A percentile compares a stretch with the other conserved stretches of the same genome.
Conservation (phyloP, 2,797 vertebrate species). For the Pantherophis vulpinus region DNA sequence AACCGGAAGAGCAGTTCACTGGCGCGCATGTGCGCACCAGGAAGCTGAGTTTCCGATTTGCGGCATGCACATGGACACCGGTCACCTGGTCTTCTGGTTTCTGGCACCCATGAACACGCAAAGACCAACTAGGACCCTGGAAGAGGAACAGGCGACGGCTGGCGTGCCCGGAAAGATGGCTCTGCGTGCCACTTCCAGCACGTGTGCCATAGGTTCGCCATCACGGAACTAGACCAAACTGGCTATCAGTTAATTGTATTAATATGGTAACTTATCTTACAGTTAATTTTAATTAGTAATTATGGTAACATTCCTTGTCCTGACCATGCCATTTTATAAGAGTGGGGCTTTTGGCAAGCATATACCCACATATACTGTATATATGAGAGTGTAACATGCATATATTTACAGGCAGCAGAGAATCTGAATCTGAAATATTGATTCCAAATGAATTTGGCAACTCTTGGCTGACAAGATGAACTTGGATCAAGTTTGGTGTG, state of each 20-base stretch:
- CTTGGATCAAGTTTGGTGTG: neutral
- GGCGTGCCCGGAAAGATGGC: too few relatives aligned
- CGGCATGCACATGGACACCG: too few relatives aligned
- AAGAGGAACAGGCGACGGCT: too few relatives aligned
- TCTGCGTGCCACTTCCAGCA: too few relatives aligned
- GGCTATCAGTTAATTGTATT: neutral
- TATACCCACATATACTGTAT: neutral
- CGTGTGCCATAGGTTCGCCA: too few relatives aligned
- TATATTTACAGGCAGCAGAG: neutral
- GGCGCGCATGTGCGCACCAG: rapidly evolving
- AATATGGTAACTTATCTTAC: neutral
- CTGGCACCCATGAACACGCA: too few relatives aligned
- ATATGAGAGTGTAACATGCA: neutral
- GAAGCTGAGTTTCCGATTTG: too few relatives aligned
- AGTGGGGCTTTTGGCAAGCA: neutral
- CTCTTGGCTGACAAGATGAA: neutral
- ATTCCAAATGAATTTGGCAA: neutral
- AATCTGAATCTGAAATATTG: neutral
- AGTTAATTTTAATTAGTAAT: neutral
- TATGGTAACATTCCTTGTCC: neutral
- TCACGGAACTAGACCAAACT: neutral
- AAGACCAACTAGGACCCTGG: too few relatives aligned
- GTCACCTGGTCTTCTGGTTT: too few relatives aligned
- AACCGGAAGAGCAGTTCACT: too few relatives aligned
- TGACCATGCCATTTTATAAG: neutral